Evolutionary conservation across 2,113 vertebrate genomes (phyloP).

Genomic region (Amblyopsis rosae): DNA sequence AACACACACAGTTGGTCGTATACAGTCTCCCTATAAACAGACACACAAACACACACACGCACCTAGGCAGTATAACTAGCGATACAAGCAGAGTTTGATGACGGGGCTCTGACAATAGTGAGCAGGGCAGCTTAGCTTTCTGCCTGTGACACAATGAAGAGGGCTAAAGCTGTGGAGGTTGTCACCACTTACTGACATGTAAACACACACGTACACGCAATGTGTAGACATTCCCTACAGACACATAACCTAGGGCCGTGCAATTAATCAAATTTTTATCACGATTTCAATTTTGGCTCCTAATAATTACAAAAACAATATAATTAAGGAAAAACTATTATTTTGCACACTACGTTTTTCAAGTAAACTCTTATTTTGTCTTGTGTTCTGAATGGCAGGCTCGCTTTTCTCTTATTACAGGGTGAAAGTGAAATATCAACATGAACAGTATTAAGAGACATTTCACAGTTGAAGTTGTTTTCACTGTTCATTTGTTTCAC

Average conservation of each 20-base stretch:
- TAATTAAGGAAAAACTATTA: too few species aligned
- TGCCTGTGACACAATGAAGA: conserved; percentile 75
- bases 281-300: too few species aligned
- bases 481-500: too few species aligned
- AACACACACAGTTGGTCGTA: conserved; percentile 7
- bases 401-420: too few species aligned
- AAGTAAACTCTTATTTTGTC: too few species aligned
- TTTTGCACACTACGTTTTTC: too few species aligned
- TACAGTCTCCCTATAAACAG: background rate
- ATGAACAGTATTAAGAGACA: too few species aligned
- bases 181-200: conserved; percentile 67
- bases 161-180: conserved; percentile 68
- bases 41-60: background rate
- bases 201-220: conserved; percentile 51
- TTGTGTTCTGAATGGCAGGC: too few species aligned
- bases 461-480: too few species aligned
- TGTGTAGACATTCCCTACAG: background rate
- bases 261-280: too few species aligned
- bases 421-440: too few species aligned
- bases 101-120: conserved; percentile 72
- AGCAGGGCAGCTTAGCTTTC: conserved; percentile 71
- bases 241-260: background rate
- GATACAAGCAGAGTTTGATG: conserved; percentile 68
- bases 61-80: conserved; percentile 57
- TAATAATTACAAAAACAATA: too few species aligned